Base-by-base conservation (phyloP, 2,113 vertebrate genomes). In the Eolophus roseicapilla region DNA sequence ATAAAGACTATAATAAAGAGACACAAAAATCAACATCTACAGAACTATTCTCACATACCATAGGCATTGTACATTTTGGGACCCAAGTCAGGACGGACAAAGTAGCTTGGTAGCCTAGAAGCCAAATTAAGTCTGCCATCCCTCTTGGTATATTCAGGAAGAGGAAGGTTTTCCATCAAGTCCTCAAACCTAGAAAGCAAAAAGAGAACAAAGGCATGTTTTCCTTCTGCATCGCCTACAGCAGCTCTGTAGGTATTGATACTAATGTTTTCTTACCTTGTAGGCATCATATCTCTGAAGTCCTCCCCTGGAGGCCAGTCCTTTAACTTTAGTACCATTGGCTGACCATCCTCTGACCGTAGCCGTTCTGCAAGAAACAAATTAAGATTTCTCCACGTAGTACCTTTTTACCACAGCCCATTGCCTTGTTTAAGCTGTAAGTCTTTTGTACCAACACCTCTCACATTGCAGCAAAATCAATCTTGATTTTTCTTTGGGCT, bases 21-120 rank as follows among this genome's bases (percentile, higher is more conserved):
- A 76, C 37, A 31, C 27, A 93, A 93, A 67, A 46, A 10, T 28
- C 24, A 93, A 11, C 20, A 81, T 53, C 73, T 76, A 70, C n/a
- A 65, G 55, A 89, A 47, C 35, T 95, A 3, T 55, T 88, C 49
- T 78, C 89, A 96, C 98, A 96, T 98, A 99, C 99, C 99, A 76
- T 99, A 99, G 9, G 99, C 99, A 31, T 99, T 99, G 97, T 99
- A 99, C 99, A 99, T 99, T 98, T 99, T 99, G 74, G 99, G 99
- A 77, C 99, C 99, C 65, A 99, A 97, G 96, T 99, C 99, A 50
- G 99, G 99, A 91, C 99, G 98, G 82, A 99, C 99, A 95, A 99
- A 99, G 96, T 99, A 99, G 98, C 99, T 99, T 74, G 99, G 99
- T 29, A 99, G 98, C 64, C 99, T 98, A 43, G 99, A 99, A 37